A percentile compares a stretch with the other conserved stretches of the same genome.
phyloP scores from a whole-genome alignment of 2,113 vertebrate genomes.

The Diphyllodes magnificus region DNA sequence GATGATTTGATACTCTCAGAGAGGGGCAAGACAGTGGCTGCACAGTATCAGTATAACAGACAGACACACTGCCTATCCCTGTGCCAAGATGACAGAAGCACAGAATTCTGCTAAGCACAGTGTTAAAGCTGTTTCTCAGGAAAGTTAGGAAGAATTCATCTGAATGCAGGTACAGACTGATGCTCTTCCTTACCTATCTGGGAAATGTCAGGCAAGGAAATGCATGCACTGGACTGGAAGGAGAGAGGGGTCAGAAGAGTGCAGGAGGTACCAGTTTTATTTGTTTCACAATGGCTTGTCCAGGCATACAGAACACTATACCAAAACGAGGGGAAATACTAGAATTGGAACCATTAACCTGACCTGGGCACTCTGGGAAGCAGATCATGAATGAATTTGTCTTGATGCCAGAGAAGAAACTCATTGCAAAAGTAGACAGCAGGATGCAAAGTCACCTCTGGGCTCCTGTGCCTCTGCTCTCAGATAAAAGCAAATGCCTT shows the following conservation, averaged over 20 bases:
- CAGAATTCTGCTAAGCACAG: neutral
- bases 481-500: neutral
- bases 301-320: neutral
- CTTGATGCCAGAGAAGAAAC: neutral
- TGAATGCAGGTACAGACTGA: neutral
- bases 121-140: neutral
- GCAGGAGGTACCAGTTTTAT: neutral
- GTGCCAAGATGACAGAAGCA: neutral
- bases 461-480: neutral
- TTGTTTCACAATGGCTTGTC: neutral
- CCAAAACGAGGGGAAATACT: neutral
- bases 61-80: neutral
- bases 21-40: neutral
- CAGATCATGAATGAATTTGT: neutral
- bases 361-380: neutral
- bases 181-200: neutral
- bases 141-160: neutral
- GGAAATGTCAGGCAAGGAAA: neutral
- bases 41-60: neutral
- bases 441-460: neutral
- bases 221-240: neutral
- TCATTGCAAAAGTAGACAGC: neutral
- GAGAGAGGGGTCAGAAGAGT: neutral
- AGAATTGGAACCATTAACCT: neutral
- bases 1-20: neutral